A percentile compares a stretch with the other conserved stretches of the same genome.
Evolutionary conservation across 2,797 vertebrate species (phyloP).

Genomic region (Parambassis ranga): DNA sequence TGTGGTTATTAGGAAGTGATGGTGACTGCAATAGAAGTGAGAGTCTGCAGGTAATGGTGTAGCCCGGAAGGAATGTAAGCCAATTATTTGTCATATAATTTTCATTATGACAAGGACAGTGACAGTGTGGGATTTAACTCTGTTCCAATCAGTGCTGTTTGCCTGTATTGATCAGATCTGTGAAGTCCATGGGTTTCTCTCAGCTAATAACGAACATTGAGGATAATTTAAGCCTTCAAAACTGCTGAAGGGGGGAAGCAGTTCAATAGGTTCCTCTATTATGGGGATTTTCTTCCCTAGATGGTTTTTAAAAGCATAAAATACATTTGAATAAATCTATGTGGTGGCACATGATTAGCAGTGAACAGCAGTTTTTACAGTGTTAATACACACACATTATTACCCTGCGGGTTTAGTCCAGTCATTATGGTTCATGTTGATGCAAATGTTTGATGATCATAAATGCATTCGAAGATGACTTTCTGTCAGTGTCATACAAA

Average conservation of each 20-base stretch:
- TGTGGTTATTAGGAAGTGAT: slow-evolving; percentile 7
- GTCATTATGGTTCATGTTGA: not conserved
- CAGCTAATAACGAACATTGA: not conserved
- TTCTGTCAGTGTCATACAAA: not conserved
- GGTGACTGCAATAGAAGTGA: slow-evolving; percentile 10
- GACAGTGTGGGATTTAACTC: slow-evolving; percentile 10
- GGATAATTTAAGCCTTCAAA: slow-evolving; percentile 14
- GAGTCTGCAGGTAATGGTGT: not conserved
- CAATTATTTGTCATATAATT: slow-evolving; percentile 10
- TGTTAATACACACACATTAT: not conserved
- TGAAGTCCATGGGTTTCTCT: slow-evolving; percentile 6
- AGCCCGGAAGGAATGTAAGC: not conserved
- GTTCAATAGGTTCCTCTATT: slow-evolving; percentile 7
- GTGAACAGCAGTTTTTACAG: too few species aligned
- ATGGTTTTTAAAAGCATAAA: slow-evolving; percentile 3
- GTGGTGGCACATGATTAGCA: too few species aligned
- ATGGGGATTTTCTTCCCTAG: not conserved
- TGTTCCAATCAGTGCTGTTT: slow-evolving; percentile 1
- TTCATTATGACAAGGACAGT: slow-evolving; percentile 4
- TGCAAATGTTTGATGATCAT: slow-evolving; percentile 8
- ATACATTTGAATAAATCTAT: too few species aligned
- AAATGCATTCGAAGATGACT: slow-evolving; percentile 14
- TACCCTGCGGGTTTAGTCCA: not conserved
- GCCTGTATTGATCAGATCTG: slow-evolving; percentile 26
- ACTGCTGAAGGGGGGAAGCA: not conserved